phyloP scores from a whole-genome alignment of 2,113 vertebrate genomes.

The Dicrurus megarhynchus region DNA sequence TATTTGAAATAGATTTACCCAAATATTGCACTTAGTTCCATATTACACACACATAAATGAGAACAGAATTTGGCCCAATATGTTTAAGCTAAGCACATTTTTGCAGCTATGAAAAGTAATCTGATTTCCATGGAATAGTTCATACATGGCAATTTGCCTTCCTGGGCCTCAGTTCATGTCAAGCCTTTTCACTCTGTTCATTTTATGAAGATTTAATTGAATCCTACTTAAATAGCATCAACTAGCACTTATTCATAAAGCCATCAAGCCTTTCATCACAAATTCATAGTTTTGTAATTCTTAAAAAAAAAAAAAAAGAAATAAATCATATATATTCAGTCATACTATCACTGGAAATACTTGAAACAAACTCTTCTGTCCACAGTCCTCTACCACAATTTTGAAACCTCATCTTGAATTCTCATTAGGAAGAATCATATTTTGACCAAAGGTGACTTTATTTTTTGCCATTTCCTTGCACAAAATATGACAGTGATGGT shows the following conservation, averaged over 20 bases:
- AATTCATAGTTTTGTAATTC: constrained; percentile 59
- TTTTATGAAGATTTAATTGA: constrained; percentile 72
- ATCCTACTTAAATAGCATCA: constrained; percentile 72
- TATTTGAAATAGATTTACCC: constrained; percentile 66
- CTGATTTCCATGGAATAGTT: constrained; percentile 65
- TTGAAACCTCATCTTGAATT: constrained; percentile 18
- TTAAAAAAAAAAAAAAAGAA: neutral
- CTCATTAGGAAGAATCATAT: neutral
- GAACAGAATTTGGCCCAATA: constrained; percentile 61
- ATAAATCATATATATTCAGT: constrained; percentile 12
- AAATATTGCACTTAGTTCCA: constrained; percentile 61
- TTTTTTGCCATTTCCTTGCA: neutral
- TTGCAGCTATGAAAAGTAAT: constrained; percentile 65
- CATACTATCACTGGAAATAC: constrained; percentile 43
- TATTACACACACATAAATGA: constrained; percentile 49
- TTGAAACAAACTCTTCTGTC: constrained; percentile 38
- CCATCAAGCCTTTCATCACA: constrained; percentile 65
- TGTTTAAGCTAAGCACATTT: constrained; percentile 63
- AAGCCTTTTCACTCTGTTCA: constrained; percentile 61
- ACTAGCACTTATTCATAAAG: constrained; percentile 69
- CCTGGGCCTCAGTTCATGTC: constrained; percentile 62
- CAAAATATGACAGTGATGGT: rapidly evolving
- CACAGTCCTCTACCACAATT: neutral
- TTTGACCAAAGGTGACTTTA: neutral
- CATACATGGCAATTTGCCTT: constrained; percentile 66